These are phyloP conservation scores for Drosophila equinoxialis DNA, from an alignment of 1,140 invertebrate species.

Conservation along the genomic window DNA sequence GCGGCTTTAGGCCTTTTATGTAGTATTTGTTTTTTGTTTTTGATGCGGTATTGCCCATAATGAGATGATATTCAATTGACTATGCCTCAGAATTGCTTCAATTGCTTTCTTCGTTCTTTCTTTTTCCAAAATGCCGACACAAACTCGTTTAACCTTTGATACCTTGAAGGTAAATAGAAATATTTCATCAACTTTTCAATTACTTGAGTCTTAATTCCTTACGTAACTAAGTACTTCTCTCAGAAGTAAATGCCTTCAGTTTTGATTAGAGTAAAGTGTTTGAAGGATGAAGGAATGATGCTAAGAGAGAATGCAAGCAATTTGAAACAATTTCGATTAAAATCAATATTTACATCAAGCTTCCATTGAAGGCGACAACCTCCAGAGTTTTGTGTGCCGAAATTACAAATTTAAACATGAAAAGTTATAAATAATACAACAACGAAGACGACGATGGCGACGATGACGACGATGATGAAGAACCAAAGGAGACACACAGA, in stretches of 20 bases:
- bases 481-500: background rate
- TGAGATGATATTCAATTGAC: slow-evolving; percentile 2
- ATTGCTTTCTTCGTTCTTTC: too few relatives aligned
- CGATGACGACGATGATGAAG: slow-evolving; percentile 35
- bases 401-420: slow-evolving; percentile 81
- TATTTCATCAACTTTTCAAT: background rate
- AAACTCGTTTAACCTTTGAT: too few relatives aligned
- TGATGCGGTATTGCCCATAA: slow-evolving; percentile 31
- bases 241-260: slow-evolving; percentile 19
- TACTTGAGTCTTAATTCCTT: too few relatives aligned
- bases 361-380: slow-evolving; percentile 19
- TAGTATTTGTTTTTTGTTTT: background rate
- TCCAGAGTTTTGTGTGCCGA: slow-evolving; percentile 49
- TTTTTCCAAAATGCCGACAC: too few relatives aligned
- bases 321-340: slow-evolving; percentile 79
- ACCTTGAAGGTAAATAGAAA: background rate
- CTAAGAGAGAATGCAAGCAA: slow-evolving; percentile 52
- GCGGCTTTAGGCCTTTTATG: slow-evolving; percentile 48
- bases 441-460: slow-evolving; percentile 41
- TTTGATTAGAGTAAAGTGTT: slow-evolving; percentile 70
- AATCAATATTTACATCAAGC: slow-evolving; percentile 76
- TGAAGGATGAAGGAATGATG: slow-evolving; percentile 35
- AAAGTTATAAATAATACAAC: slow-evolving; percentile 78
- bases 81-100: background rate
- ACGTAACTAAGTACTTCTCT: too few relatives aligned